Evolutionary conservation across 2,888 invertebrate genomes (phyloP).

Genomic region (Tipula vernalis): DNA sequence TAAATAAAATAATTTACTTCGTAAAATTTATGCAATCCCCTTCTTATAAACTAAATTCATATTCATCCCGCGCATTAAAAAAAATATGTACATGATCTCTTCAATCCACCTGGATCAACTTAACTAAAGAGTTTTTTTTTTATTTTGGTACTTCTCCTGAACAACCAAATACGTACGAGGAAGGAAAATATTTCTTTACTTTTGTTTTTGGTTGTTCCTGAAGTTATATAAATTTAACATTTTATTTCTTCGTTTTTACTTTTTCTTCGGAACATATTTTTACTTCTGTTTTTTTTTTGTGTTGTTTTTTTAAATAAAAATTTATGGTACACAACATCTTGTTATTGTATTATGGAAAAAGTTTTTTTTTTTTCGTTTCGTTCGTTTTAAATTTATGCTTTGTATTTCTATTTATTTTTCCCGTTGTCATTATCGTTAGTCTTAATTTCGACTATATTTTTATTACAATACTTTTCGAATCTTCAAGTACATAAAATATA

Average conservation of each 20-base stretch:
- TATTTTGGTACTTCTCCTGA: neutral
- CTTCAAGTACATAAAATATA: neutral
- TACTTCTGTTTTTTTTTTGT: neutral
- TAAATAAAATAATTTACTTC: neutral
- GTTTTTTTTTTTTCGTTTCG: neutral
- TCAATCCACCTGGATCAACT: slow-evolving; percentile 4
- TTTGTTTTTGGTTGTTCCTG: neutral
- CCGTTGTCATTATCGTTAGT: neutral
- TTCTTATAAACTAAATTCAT: neutral
- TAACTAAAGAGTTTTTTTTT: neutral
- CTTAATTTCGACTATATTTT: slow-evolving; percentile 4
- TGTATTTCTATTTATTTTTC: neutral
- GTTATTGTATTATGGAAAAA: neutral
- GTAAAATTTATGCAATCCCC: neutral
- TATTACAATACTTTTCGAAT: slow-evolving; percentile 4
- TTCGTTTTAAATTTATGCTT: neutral
- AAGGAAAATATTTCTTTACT: neutral
- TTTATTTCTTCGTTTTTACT: neutral
- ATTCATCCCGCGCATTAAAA: neutral
- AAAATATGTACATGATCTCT: neutral
- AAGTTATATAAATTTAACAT: neutral
- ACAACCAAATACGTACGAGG: neutral
- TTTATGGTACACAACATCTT: neutral
- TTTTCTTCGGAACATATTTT: neutral
- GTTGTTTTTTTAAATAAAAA: neutral